Evolutionary conservation across 2,888 invertebrate genomes (phyloP), one percentile per base, ranked within the genome.

Genomic region (Eilema caniola): DNA sequence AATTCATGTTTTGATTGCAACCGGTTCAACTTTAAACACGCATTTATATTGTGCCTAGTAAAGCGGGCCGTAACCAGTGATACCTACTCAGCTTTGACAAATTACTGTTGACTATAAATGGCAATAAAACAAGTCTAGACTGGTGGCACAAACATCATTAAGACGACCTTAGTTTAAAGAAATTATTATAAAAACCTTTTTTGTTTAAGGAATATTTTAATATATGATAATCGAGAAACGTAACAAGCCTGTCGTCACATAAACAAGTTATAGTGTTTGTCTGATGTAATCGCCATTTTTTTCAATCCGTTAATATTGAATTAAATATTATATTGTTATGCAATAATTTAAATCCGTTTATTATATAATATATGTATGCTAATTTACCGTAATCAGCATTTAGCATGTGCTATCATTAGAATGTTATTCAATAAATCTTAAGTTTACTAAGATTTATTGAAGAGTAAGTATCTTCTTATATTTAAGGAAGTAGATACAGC

Each of bases 241-340:
- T 63, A 65, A 66, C 70, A 68, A 47, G 24, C 16, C 64, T 78
- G 76, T 76, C 80, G 80, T 78, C 76, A 74, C 31, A 25, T 23
- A 33, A n/a, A 60, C 28, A 28, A 41, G 47, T 20, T 20, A 7
- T 41, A 14, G 41, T 16, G 41, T 41, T 16, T 3, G 16, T 47
- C 31, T 79, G 74, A 71, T 73, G 75, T 75, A 81, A 79, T 75
- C 70, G 64, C 73, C 59, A 24, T 63, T 41, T 41, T 16, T 41
- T 41, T 57, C 67, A 53, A 61, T 69, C 63, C 66, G 70, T 75
- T 78, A 41, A 41, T 76, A 70, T 72, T 71, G 66, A 74, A 77
- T 62, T 71, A 73, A 75, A 77, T 70, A 74, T 75, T 72, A 16
- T 33, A 20, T 53, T 33, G 23, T 37, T 62, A 37, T 24, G 62